Conservation (phyloP, 37 sponge, comb jelly and placozoan genomes). For the Hexactinellida sp. region DNA sequence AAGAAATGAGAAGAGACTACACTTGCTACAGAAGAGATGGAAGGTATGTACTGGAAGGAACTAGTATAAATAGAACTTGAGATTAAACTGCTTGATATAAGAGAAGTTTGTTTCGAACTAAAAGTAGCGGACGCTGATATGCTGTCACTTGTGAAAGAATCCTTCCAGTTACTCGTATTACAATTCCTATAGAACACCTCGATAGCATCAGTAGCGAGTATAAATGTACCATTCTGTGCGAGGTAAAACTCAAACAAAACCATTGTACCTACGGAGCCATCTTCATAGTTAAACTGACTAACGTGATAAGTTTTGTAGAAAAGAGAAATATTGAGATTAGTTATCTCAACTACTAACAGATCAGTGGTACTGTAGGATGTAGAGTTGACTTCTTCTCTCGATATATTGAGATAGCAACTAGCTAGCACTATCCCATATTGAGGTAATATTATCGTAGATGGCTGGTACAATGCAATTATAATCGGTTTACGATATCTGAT, state of each 20-base stretch:
- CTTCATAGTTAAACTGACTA: not conserved
- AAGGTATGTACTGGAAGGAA: too few relatives aligned
- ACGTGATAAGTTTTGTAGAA: not conserved
- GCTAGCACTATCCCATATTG: not conserved
- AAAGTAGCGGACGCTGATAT: not conserved
- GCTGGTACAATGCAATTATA: not conserved
- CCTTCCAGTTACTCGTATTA: not conserved
- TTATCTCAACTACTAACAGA: not conserved
- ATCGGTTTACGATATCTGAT: not conserved
- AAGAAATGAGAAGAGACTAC: too few relatives aligned
- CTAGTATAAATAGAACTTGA: not conserved
- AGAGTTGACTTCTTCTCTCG: not conserved
- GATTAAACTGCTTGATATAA: not conserved
- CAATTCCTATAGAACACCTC: not conserved
- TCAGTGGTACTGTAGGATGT: not conserved
- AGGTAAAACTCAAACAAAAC: not conserved
- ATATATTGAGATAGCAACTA: not conserved
- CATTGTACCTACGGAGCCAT: not conserved
- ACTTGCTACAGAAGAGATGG: too few relatives aligned
- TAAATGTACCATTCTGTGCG: not conserved
- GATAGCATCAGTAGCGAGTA: not conserved
- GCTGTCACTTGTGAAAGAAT: not conserved
- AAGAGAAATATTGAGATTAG: not conserved
- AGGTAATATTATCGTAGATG: not conserved
- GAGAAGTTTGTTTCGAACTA: not conserved